A percentile compares a stretch with the other conserved stretches of the same genome.
These are phyloP conservation scores for Tympanoctomys barrerae DNA, from an alignment of 2,797 vertebrate species.

Conservation along the genomic window DNA sequence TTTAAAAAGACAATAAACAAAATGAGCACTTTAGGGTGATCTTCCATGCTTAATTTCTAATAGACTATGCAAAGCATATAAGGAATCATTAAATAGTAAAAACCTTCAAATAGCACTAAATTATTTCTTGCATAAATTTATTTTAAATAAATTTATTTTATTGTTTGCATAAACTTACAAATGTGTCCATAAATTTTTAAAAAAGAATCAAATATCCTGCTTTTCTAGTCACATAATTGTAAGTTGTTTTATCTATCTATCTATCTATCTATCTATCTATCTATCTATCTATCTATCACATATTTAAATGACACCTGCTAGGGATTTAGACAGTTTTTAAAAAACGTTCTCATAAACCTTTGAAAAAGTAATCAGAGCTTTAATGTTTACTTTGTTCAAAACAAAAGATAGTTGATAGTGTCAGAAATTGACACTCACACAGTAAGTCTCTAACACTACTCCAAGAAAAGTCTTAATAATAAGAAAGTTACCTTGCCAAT, in stretches of 20 bases:
- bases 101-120: background rate
- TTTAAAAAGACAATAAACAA: background rate
- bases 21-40: background rate
- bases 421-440: background rate
- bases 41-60: background rate
- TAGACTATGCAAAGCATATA: slow-evolving; percentile 5
- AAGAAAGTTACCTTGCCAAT: slow-evolving; percentile 95
- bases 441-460: background rate
- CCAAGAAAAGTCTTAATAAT: slow-evolving; percentile 22
- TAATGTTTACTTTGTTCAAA: background rate
- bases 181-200: background rate
- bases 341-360: slow-evolving; percentile 1
- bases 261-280: too few species aligned
- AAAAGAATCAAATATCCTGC: background rate
- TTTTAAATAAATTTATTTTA: slow-evolving; percentile 20
- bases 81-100: slow-evolving; percentile 25
- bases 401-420: background rate
- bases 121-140: background rate
- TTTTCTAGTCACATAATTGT: background rate
- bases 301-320: slow-evolving; percentile 22
- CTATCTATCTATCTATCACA: too few species aligned
- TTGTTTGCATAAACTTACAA: slow-evolving; percentile 8
- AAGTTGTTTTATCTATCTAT: background rate
- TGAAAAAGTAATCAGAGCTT: slow-evolving; percentile 42
- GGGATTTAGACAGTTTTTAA: slow-evolving; percentile 6